Percentiles rank a stretch among this genome's conserved stretches.
Conservation (phyloP, 2,113 vertebrate genomes). For the Lophochroa leadbeateri region DNA sequence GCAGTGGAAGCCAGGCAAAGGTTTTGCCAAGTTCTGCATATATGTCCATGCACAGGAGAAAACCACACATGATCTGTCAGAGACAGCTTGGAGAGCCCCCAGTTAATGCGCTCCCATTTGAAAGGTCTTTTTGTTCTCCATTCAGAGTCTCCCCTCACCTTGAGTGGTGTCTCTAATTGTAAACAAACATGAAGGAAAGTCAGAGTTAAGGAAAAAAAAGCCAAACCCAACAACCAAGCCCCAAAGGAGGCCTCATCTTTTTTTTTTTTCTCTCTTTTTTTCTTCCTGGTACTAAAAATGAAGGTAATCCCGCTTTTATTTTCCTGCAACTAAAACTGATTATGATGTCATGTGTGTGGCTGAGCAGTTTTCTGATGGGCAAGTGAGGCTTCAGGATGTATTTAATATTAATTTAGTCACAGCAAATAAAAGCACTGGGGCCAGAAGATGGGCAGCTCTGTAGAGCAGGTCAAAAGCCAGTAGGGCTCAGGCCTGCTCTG, state of each 20-base stretch:
- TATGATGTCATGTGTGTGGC: slow-evolving; percentile 28
- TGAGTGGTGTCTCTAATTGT: neutral
- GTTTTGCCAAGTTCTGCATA: neutral
- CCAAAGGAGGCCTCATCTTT: neutral
- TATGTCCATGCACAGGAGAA: neutral
- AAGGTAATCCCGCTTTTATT: slow-evolving; percentile 40
- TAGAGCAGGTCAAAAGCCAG: neutral
- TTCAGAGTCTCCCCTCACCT: slow-evolving; percentile 1
- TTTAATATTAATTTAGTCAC: slow-evolving; percentile 39
- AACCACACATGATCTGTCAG: slow-evolving; percentile 10
- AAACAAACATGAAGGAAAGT: slow-evolving; percentile 38
- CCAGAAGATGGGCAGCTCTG: neutral
- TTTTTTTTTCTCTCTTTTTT: neutral
- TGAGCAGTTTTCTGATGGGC: neutral
- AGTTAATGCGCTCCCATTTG: neutral
- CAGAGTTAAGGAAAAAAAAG: neutral
- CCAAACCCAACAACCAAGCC: neutral
- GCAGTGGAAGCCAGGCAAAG: neutral
- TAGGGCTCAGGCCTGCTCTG: neutral
- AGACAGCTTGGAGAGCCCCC: neutral
- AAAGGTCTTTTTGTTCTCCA: slow-evolving; percentile 27
- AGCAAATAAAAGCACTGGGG: neutral
- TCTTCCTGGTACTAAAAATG: neutral
- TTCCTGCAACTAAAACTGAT: slow-evolving; percentile 8
- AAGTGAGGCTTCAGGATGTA: neutral